Evolutionary conservation across 1,140 invertebrate species (phyloP).

Genomic region (Drosophila tristis): DNA sequence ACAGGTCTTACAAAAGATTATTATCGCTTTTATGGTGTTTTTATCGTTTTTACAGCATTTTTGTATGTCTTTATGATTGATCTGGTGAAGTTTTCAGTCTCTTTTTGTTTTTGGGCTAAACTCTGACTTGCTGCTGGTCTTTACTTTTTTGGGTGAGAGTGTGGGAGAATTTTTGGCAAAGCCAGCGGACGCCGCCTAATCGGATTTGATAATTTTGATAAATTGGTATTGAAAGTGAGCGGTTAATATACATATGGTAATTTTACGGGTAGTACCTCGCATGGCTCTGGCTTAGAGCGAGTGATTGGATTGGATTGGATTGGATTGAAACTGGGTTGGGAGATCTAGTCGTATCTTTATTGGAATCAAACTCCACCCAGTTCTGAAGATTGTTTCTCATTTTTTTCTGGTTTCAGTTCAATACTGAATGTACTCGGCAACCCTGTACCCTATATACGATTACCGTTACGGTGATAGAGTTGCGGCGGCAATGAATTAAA

Average conservation of each 20-base stretch:
- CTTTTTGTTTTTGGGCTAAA: slow-evolving; percentile 59
- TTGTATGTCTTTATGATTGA: slow-evolving; percentile 71
- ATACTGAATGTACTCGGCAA: slow-evolving; percentile 22
- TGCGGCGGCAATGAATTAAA: slow-evolving; percentile 53
- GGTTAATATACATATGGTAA: slow-evolving; percentile 65
- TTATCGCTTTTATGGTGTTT: slow-evolving; percentile 74
- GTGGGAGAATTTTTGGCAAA: slow-evolving; percentile 70
- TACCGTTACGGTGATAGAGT: slow-evolving; percentile 8
- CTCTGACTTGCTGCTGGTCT: slow-evolving; percentile 63
- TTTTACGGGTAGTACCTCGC: slow-evolving; percentile 9
- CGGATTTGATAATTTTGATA: slow-evolving; percentile 72
- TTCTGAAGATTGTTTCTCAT: slow-evolving; percentile 17
- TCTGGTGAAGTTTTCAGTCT: slow-evolving; percentile 65
- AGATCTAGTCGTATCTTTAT: slow-evolving; percentile 25
- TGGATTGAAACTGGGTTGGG: slow-evolving; percentile 40
- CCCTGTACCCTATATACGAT: slow-evolving; percentile 54
- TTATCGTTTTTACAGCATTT: slow-evolving; percentile 70
- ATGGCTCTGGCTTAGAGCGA: slow-evolving; percentile 22
- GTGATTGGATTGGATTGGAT: slow-evolving; percentile 21
- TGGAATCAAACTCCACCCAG: slow-evolving; percentile 46
- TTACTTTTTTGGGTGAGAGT: slow-evolving; percentile 58
- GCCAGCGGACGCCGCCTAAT: slow-evolving; percentile 33
- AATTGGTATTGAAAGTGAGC: slow-evolving; percentile 68
- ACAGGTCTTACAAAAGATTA: slow-evolving; percentile 78
- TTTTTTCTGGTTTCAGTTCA: slow-evolving; percentile 40